phyloP scores from a whole-genome alignment of 2,888 invertebrate genomes.

The Ectobius pallidus region DNA sequence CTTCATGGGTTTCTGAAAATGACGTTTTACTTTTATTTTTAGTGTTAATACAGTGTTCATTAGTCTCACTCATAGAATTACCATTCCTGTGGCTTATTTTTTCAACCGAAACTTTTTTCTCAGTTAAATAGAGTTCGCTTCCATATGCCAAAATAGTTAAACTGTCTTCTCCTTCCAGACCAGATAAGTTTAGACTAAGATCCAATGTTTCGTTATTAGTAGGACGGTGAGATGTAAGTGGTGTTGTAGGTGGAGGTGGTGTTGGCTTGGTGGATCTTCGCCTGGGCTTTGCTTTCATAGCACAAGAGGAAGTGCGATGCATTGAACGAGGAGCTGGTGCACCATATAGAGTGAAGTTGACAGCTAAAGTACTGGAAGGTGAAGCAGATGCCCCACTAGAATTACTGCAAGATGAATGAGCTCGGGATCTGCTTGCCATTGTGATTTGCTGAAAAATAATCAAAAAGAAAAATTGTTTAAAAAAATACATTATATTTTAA shows the following conservation, averaged over 20 bases:
- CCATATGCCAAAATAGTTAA: too few relatives aligned
- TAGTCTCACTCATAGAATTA: too few relatives aligned
- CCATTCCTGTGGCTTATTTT: too few relatives aligned
- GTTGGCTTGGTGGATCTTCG: conserved; percentile 1
- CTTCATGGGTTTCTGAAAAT: too few relatives aligned
- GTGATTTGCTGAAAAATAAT: background rate
- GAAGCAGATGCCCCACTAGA: background rate
- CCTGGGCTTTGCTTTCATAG: background rate
- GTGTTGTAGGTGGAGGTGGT: conserved; percentile 7
- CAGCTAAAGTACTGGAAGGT: background rate
- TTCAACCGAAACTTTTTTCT: too few relatives aligned
- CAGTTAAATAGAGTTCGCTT: too few relatives aligned
- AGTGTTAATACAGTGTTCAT: too few relatives aligned
- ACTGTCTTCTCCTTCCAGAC: background rate
- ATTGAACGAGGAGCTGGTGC: conserved; percentile 42
- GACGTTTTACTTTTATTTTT: too few relatives aligned
- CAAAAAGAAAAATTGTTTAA: too few relatives aligned
- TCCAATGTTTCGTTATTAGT: background rate
- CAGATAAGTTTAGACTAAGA: background rate
- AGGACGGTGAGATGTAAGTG: background rate
- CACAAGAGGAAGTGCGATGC: conserved; percentile 10
- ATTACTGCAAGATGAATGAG: background rate
- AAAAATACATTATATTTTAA: too few relatives aligned
- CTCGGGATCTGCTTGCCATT: background rate
- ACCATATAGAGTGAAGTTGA: conserved; percentile 42